phyloP scores from a whole-genome alignment of 2,113 vertebrate genomes.

The Melierax canorus region DNA sequence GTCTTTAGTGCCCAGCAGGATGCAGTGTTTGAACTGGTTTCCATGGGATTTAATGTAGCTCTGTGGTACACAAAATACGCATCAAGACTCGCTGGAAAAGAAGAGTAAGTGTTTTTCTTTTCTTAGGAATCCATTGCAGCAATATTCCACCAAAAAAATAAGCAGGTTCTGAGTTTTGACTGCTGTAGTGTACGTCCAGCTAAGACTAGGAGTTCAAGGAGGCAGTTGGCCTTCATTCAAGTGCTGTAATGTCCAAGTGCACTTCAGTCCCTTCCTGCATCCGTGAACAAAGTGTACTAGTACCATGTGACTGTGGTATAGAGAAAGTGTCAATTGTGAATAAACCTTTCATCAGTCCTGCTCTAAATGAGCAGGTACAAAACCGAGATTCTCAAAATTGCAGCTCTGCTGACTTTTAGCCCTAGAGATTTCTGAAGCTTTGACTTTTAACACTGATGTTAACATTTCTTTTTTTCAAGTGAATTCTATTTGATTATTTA shows the following conservation, averaged over 20 bases:
- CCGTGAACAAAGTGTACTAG: neutral
- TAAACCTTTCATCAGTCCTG: neutral
- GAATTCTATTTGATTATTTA: neutral
- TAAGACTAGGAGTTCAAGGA: neutral
- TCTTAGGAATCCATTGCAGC: neutral
- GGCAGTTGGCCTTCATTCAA: neutral
- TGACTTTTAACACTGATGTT: neutral
- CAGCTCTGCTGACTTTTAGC: neutral
- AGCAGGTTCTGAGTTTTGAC: neutral
- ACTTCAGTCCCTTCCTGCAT: neutral
- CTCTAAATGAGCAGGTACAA: neutral
- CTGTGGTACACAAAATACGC: slow-evolving; percentile 97
- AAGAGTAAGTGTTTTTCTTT: slow-evolving; percentile 85
- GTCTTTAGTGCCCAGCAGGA: slow-evolving; percentile 90
- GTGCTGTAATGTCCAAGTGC: neutral
- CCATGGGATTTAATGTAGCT: slow-evolving; percentile 94
- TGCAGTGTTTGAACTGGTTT: slow-evolving; percentile 91
- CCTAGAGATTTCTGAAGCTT: neutral
- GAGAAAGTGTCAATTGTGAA: neutral
- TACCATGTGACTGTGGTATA: neutral
- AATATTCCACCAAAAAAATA: neutral
- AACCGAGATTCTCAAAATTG: neutral
- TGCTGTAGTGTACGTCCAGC: neutral
- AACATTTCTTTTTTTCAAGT: neutral
- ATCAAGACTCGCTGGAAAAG: slow-evolving; percentile 93